phyloP scores from a whole-genome alignment of 1,140 invertebrate species.

The Leptestheria dahalacensis region DNA sequence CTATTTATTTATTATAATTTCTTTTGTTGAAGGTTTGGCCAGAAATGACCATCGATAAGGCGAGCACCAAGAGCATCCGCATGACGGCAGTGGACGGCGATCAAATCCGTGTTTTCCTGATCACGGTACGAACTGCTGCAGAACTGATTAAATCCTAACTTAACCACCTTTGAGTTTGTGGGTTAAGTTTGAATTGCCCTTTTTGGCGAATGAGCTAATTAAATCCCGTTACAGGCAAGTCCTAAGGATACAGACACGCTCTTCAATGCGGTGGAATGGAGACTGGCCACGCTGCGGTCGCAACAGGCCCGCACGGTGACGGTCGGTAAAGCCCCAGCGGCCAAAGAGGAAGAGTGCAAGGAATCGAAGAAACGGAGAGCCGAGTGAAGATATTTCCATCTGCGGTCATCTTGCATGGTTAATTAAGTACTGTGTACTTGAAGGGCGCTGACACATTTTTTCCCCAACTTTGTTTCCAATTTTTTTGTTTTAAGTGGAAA shows the following conservation, averaged over 20 bases:
- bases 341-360: background rate
- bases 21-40: conserved; percentile 51
- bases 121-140: conserved; percentile 40
- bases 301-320: conserved; percentile 9
- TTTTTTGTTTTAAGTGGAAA: too few species aligned
- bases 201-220: too few species aligned
- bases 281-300: conserved; percentile 31
- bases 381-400: background rate
- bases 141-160: too few species aligned
- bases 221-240: conserved; percentile 41
- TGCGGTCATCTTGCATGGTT: background rate
- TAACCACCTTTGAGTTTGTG: too few species aligned
- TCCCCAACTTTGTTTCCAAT: too few species aligned
- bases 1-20: conserved; percentile 10
- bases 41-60: conserved; percentile 75
- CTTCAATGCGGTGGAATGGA: conserved; percentile 47
- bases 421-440: background rate
- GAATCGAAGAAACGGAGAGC: conserved; percentile 1
- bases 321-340: background rate
- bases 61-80: conserved; percentile 69
- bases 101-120: conserved; percentile 69
- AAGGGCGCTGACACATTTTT: background rate
- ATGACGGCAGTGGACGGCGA: conserved; percentile 76
- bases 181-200: background rate
- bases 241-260: conserved; percentile 62